Conservation (phyloP, 2,113 vertebrate species). For the Colinus virginianus region DNA sequence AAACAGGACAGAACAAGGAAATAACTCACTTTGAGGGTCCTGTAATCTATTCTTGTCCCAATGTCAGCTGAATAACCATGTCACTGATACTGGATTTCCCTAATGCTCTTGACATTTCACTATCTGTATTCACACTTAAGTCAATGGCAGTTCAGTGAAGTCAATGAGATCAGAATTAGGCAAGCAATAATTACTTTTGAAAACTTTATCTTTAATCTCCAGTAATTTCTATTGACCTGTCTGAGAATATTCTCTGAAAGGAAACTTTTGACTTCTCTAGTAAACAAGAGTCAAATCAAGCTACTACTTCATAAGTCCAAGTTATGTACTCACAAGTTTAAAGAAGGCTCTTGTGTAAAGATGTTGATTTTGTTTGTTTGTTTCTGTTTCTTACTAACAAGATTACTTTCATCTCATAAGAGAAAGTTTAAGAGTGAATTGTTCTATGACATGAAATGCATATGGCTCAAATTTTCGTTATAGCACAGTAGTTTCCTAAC, state of each 20-base stretch:
- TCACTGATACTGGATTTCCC: not conserved
- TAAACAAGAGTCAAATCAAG: not conserved
- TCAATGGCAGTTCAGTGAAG: not conserved
- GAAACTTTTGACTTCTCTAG: not conserved
- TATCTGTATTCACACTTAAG: not conserved
- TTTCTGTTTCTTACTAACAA: not conserved
- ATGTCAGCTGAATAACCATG: not conserved
- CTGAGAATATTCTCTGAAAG: not conserved
- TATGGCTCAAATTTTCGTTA: not conserved
- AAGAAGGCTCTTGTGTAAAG: not conserved
- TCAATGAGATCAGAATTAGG: not conserved
- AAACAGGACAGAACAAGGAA: not conserved
- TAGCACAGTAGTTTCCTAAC: not conserved
- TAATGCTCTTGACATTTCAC: slow-evolving; percentile 6
- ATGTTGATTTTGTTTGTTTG: not conserved
- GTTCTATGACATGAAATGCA: not conserved
- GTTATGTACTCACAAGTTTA: not conserved
- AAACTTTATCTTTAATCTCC: slow-evolving; percentile 27
- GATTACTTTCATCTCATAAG: not conserved
- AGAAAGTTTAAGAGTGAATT: slow-evolving; percentile 6
- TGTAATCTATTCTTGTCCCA: not conserved
- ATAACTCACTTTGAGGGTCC: not conserved
- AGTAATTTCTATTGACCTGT: slow-evolving; percentile 1
- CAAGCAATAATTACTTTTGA: slow-evolving; percentile 7
- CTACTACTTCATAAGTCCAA: not conserved